Evolutionary conservation across 92 coral and sea anemone species (phyloP).

Genomic region (Micromussa lordhowensis): DNA sequence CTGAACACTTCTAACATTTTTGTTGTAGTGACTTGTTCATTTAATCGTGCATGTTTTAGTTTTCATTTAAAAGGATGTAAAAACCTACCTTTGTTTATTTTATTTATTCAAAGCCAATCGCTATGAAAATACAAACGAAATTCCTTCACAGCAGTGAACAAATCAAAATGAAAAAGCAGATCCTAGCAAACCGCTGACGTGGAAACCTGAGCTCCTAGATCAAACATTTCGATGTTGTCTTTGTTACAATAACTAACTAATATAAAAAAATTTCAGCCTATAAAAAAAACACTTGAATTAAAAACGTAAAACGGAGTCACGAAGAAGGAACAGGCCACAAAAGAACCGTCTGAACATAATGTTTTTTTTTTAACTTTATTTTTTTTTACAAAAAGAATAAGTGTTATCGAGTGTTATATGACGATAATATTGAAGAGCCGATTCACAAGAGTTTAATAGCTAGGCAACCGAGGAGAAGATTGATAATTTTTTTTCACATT

Average conservation of each 20-base stretch:
- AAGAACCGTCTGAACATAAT: background rate
- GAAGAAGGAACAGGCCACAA: background rate
- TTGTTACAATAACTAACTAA: background rate
- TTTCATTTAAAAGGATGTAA: background rate
- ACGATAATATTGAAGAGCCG: background rate
- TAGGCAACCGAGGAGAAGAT: background rate
- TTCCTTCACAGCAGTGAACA: background rate
- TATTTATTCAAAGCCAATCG: background rate
- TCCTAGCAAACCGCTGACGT: background rate
- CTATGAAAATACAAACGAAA: background rate
- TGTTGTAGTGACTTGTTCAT: slow-evolving; percentile 13
- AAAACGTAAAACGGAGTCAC: background rate
- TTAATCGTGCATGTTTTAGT: background rate
- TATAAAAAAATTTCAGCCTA: background rate
- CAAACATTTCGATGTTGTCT: background rate
- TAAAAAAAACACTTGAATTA: background rate
- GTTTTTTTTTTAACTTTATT: no score
- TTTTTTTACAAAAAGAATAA: background rate
- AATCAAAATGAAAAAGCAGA: background rate
- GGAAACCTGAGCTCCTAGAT: background rate
- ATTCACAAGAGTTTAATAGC: background rate
- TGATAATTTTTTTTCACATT: background rate
- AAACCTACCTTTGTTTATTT: no score
- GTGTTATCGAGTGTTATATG: background rate
- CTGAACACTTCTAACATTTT: background rate